These are phyloP conservation scores for Luscinia luscinia DNA, from an alignment of 2,797 vertebrate genomes.

Conservation along the genomic window DNA sequence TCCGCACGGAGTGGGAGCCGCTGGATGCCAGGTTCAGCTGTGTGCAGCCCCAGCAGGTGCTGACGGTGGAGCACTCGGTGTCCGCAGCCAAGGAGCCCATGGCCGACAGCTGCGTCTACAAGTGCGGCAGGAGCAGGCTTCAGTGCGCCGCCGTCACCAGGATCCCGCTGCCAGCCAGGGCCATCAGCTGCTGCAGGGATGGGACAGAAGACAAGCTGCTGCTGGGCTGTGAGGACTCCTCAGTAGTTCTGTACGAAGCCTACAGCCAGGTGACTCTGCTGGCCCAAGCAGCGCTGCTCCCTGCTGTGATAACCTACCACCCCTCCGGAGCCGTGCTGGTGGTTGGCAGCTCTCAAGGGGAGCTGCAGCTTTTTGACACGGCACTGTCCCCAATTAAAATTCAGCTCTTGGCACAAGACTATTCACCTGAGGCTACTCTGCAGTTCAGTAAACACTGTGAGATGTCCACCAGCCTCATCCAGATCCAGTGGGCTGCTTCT, in stretches of 20 bases:
- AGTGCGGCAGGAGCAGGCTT: conserved; percentile 80
- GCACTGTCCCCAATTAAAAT: conserved; percentile 86
- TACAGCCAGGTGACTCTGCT: conserved; percentile 80
- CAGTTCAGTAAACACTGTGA: conserved; percentile 83
- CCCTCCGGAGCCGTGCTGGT: conserved; percentile 84
- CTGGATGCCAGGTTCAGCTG: conserved; percentile 87
- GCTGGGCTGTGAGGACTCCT: conserved; percentile 90
- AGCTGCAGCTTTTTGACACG: conserved; percentile 90
- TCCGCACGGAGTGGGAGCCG: conserved; percentile 84
- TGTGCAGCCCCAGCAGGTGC: conserved; percentile 85
- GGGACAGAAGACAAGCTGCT: conserved; percentile 83
- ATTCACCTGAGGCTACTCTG: conserved; percentile 79
- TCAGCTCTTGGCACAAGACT: conserved; percentile 87
- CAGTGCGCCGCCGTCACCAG: conserved; percentile 80
- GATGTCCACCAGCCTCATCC: conserved; percentile 81
- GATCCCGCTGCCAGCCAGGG: conserved; percentile 82
- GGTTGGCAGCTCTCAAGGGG: conserved; percentile 86
- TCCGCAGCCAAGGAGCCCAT: conserved; percentile 70
- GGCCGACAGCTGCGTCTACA: conserved; percentile 85
- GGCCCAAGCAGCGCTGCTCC: conserved; percentile 82
- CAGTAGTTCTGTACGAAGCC: conserved; percentile 86
- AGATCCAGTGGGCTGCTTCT: conserved; percentile 85
- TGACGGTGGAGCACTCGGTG: conserved; percentile 84
- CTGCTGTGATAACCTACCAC: conserved; percentile 86
- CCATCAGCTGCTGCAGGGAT: conserved; percentile 85